These are phyloP conservation scores for Lytechinus pictus DNA, from an alignment of 35 echinoderm and acorn worm genomes.

Conservation along the genomic window DNA sequence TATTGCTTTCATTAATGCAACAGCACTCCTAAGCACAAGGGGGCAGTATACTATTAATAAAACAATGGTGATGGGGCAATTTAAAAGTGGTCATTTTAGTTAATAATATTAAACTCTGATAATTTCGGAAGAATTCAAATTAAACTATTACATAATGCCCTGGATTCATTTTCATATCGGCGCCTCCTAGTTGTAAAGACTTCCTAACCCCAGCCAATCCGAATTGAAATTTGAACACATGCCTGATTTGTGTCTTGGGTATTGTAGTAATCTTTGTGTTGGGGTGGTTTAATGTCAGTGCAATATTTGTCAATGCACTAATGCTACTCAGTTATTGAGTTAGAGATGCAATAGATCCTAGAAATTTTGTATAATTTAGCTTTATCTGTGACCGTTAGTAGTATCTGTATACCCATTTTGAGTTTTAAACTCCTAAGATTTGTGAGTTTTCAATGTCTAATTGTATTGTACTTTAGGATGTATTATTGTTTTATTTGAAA, in stretches of 20 bases:
- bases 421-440: not conserved
- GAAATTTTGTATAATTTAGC: not conserved
- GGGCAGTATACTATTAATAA: not conserved
- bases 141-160: too few relatives aligned
- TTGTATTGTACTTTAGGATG: not conserved
- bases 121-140: too few relatives aligned
- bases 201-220: not conserved
- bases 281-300: not conserved
- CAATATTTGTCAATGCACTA: constrained; percentile 4
- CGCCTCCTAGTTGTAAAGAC: not conserved
- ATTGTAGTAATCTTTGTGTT: not conserved
- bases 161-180: too few relatives aligned
- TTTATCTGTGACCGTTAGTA: not conserved
- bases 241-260: not conserved
- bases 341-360: not conserved
- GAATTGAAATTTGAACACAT: not conserved
- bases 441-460: not conserved
- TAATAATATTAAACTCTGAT: too few relatives aligned
- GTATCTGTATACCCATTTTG: not conserved
- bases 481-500: not conserved
- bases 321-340: not conserved
- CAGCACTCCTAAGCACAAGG: not conserved
- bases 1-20: not conserved
- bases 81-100: not conserved
- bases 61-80: not conserved